Evolutionary conservation across 2,797 vertebrate genomes (phyloP).

Genomic region (Xyrichtys novacula): DNA sequence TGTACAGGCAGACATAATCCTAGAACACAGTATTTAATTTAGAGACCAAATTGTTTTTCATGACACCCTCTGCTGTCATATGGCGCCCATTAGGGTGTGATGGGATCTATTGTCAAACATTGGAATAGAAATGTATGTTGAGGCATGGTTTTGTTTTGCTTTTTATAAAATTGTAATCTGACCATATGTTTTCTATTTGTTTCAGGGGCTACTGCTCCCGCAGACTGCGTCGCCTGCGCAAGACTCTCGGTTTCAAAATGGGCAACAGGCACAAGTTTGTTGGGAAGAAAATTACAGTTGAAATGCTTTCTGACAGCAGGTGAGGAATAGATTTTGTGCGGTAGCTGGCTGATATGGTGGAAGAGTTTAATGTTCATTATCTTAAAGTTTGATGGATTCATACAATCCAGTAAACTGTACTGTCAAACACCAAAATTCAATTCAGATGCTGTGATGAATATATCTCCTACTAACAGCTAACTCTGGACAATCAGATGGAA

Average conservation of each 20-base stretch:
- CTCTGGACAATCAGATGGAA: neutral
- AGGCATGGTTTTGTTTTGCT: too few relatives aligned
- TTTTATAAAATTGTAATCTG: neutral
- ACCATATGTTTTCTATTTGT: conserved; percentile 1
- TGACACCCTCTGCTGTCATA: conserved; percentile 2
- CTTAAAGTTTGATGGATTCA: too few relatives aligned
- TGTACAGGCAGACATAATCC: too few relatives aligned
- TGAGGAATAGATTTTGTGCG: conserved; percentile 55
- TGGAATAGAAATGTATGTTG: too few relatives aligned
- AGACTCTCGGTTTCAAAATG: conserved; percentile 97
- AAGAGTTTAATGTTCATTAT: too few relatives aligned
- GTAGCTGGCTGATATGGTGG: neutral
- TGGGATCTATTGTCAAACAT: too few relatives aligned
- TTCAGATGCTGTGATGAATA: neutral
- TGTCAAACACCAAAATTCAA: too few relatives aligned
- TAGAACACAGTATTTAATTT: too few relatives aligned
- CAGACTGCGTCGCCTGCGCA: conserved; percentile 93
- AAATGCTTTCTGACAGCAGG: conserved; percentile 96
- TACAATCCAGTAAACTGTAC: too few relatives aligned
- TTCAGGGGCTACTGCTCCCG: conserved; percentile 96
- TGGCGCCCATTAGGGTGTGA: neutral
- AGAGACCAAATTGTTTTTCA: too few relatives aligned
- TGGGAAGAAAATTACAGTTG: conserved; percentile 96
- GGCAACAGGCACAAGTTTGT: conserved; percentile 98
- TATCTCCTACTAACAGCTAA: neutral